These are phyloP conservation scores for Buphagus erythrorhynchus DNA, from an alignment of 2,797 vertebrate species.

Conservation along the genomic window DNA sequence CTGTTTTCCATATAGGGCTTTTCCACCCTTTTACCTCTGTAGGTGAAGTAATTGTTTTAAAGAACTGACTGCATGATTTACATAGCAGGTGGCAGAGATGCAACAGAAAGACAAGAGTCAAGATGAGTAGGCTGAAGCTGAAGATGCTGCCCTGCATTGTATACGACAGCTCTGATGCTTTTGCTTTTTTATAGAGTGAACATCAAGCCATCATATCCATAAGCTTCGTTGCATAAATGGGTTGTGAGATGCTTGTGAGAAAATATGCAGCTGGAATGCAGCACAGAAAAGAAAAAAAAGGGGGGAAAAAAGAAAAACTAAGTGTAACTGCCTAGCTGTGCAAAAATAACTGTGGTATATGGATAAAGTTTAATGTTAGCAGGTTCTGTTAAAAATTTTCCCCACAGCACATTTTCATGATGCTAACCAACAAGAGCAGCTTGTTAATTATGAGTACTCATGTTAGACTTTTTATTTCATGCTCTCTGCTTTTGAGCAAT, in stretches of 20 bases:
- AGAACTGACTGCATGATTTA: not conserved
- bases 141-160: not conserved
- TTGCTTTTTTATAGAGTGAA: not conserved
- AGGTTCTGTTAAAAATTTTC: not conserved
- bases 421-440: not conserved
- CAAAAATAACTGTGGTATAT: not conserved
- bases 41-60: not conserved
- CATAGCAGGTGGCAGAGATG: not conserved
- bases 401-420: not conserved
- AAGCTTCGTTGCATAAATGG: not conserved
- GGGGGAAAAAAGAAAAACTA: rapidly evolving
- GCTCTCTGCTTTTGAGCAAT: not conserved
- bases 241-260: not conserved
- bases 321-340: not conserved
- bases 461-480: not conserved
- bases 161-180: not conserved
- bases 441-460: not conserved
- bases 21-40: not conserved
- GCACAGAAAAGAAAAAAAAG: not conserved
- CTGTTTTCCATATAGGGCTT: not conserved
- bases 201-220: not conserved
- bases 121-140: not conserved
- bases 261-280: not conserved
- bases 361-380: not conserved
- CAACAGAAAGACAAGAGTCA: not conserved